These are phyloP conservation scores for Strix uralensis DNA, from an alignment of 2,113 vertebrate genomes.

Conservation along the genomic window DNA sequence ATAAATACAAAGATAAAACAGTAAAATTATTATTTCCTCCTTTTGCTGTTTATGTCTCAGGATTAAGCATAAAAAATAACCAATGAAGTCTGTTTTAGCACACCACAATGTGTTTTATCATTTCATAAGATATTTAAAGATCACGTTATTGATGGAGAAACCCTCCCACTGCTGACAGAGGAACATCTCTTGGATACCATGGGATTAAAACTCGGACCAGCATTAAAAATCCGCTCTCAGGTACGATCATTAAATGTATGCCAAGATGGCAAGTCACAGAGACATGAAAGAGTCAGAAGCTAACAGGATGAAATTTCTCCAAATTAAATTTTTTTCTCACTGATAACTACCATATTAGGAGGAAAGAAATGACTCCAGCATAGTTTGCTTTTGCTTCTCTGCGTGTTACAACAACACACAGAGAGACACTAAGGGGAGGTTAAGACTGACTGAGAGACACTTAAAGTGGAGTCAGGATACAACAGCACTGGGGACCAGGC, in stretches of 20 bases:
- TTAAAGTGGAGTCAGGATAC: neutral
- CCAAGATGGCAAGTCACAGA: neutral
- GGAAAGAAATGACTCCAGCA: neutral
- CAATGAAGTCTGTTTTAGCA: neutral
- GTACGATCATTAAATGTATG: constrained; percentile 56
- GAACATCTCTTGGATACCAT: constrained; percentile 93
- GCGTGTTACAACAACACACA: fast-evolving
- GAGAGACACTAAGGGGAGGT: neutral
- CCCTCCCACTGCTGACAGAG: constrained; percentile 91
- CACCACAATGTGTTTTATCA: neutral
- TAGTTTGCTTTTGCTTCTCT: neutral
- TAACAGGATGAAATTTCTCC: neutral
- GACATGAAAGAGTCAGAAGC: neutral
- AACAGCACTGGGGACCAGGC: neutral
- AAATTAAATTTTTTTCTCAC: neutral
- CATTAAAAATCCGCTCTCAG: constrained; percentile 95
- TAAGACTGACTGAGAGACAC: neutral
- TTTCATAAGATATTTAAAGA: constrained; percentile 88
- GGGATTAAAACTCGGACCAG: constrained; percentile 92
- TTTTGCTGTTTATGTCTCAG: neutral
- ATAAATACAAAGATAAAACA: neutral
- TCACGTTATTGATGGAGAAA: constrained; percentile 95
- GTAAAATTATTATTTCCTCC: neutral
- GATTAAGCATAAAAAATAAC: neutral
- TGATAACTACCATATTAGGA: neutral